These are phyloP conservation scores for Hyperopisus bebe DNA, from an alignment of 2,113 vertebrate genomes.

Conservation along the genomic window DNA sequence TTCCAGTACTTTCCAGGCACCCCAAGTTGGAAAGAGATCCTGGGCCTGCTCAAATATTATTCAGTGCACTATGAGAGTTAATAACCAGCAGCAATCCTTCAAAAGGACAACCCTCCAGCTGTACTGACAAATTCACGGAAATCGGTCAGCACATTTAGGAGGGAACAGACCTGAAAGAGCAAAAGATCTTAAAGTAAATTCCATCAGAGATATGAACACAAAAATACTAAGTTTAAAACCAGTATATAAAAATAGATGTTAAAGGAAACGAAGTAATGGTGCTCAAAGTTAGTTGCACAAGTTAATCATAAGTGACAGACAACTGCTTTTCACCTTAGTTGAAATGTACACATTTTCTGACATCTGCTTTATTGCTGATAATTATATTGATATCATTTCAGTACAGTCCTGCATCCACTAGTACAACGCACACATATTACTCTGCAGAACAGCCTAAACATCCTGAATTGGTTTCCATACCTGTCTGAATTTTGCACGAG, in stretches of 20 bases:
- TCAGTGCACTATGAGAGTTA: neutral
- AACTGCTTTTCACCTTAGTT: neutral
- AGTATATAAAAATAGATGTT: neutral
- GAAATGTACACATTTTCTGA: neutral
- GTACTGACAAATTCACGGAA: conserved; percentile 38
- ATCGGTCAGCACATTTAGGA: conserved; percentile 62
- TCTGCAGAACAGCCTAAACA: neutral
- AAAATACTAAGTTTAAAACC: neutral
- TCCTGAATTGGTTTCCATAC: conserved; percentile 44
- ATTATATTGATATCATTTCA: neutral
- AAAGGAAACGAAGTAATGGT: neutral
- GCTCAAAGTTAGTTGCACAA: neutral
- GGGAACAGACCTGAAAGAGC: conserved; percentile 64
- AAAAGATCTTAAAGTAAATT: neutral
- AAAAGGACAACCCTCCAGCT: conserved; percentile 52
- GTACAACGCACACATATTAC: neutral
- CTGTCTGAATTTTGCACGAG: conserved; percentile 85
- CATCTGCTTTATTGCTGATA: neutral
- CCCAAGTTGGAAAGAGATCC: neutral
- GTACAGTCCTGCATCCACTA: neutral
- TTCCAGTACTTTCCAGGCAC: neutral
- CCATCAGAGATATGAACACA: neutral
- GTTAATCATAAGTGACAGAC: neutral
- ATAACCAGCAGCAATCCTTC: conserved; percentile 24
- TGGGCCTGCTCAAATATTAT: neutral